These are phyloP conservation scores for Paelopatides confundens DNA, from an alignment of 53 echinoderm and acorn worm genomes.

Conservation along the genomic window DNA sequence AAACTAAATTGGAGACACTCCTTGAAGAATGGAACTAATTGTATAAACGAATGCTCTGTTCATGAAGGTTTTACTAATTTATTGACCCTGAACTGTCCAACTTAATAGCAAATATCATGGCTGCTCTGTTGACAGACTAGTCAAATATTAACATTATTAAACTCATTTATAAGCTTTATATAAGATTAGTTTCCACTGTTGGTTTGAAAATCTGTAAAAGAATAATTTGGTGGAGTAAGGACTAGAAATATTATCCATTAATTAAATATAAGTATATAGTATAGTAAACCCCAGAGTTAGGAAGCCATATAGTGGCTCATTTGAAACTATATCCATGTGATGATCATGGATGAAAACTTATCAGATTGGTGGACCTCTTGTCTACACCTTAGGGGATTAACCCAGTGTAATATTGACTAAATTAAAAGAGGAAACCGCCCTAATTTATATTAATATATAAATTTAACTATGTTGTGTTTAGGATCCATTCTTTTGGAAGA, in stretches of 20 bases:
- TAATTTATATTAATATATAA: too few species aligned
- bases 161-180: neutral
- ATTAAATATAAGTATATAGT: neutral
- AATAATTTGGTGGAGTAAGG: neutral
- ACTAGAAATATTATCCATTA: neutral
- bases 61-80: neutral
- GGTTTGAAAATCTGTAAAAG: neutral
- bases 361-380: neutral
- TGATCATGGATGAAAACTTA: too few species aligned
- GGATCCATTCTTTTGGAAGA: too few species aligned
- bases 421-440: neutral
- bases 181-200: neutral
- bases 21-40: too few species aligned
- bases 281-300: too few species aligned
- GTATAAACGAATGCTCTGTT: neutral
- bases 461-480: too few species aligned
- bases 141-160: neutral
- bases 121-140: neutral
- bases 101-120: neutral
- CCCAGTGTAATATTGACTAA: neutral
- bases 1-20: too few species aligned
- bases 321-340: too few species aligned
- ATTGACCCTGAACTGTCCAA: neutral
- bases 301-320: too few species aligned
- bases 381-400: neutral